Evolutionary conservation across 2,113 vertebrate genomes (phyloP).

Genomic region (Takifugu flavidus): DNA sequence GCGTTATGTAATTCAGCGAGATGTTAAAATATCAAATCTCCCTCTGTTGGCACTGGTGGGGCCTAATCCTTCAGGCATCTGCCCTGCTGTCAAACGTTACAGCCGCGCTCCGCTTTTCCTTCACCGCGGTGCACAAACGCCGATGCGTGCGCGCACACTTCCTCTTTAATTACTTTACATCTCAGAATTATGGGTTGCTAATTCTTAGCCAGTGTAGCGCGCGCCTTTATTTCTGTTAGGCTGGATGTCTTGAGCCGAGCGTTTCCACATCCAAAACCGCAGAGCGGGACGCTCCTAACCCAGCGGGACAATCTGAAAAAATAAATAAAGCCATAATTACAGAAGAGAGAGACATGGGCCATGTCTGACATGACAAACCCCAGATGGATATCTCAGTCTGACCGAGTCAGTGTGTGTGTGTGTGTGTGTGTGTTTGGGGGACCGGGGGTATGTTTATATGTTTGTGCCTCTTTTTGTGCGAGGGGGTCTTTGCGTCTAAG

Average conservation of each 20-base stretch:
- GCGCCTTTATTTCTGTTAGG: conserved; percentile 57
- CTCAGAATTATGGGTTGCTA: conserved; percentile 68
- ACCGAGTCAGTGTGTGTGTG: conserved; percentile 13
- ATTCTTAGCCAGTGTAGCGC: conserved; percentile 55
- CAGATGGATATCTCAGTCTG: conserved; percentile 75
- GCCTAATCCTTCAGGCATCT: conserved; percentile 20
- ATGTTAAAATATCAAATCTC: conserved; percentile 41
- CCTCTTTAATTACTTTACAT: conserved; percentile 55
- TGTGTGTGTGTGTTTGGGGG: conserved; percentile 13
- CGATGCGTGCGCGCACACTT: conserved; percentile 22
- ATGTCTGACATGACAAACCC: conserved; percentile 81
- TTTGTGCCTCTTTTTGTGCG: conserved; percentile 30
- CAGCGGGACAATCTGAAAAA: conserved; percentile 73
- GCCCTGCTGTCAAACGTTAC: conserved; percentile 33
- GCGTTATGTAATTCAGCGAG: conserved; percentile 24
- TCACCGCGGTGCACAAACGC: conserved; percentile 14
- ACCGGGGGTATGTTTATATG: conserved; percentile 23
- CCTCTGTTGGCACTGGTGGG: conserved; percentile 23
- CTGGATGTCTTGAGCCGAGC: conserved; percentile 60
- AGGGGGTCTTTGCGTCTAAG: conserved; percentile 26
- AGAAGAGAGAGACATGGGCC: conserved; percentile 76
- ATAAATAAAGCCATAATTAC: conserved; percentile 82
- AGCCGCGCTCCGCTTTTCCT: conserved; percentile 24
- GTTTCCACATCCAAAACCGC: conserved; percentile 73
- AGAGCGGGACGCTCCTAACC: conserved; percentile 69